These are phyloP conservation scores for Phenganax stokvisi DNA, from an alignment of 92 coral and sea anemone species.

Conservation along the genomic window DNA sequence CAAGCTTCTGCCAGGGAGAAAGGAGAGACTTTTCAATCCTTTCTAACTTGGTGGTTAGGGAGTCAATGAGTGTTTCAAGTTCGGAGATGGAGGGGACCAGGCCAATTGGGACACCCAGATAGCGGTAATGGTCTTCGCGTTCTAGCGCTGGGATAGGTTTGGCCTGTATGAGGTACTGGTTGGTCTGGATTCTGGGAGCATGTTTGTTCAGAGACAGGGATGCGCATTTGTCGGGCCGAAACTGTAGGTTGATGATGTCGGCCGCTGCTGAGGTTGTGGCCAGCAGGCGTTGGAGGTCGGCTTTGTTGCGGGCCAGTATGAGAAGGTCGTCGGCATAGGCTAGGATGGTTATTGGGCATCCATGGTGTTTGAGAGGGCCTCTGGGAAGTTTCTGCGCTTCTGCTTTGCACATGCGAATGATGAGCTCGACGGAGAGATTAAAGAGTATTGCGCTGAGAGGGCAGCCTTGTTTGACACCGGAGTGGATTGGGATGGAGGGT, in stretches of 20 bases:
- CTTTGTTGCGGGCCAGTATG: no score
- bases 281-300: no score
- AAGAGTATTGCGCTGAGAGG: conserved; percentile 30
- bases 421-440: conserved; percentile 1
- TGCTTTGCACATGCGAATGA: not conserved
- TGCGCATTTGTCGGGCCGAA: not conserved
- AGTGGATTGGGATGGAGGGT: no score
- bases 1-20: conserved; percentile 42
- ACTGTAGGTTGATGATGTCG: no score
- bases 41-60: conserved; percentile 9
- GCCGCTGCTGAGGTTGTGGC: no score
- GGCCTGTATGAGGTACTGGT: not conserved
- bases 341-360: not conserved
- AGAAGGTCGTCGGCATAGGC: not conserved
- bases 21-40: conserved; percentile 31
- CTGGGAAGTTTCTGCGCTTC: not conserved
- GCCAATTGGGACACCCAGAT: conserved; percentile 43
- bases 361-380: conserved; percentile 11
- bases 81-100: conserved; percentile 1
- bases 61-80: not conserved
- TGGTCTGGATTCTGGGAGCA: not conserved
- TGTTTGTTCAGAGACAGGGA: not conserved
- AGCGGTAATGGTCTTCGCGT: conserved; percentile 25
- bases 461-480: not conserved
- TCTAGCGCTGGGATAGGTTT: conserved; percentile 1